These are phyloP conservation scores for Sepiola atlantica DNA, from an alignment of 2,888 invertebrate genomes.

Conservation along the genomic window DNA sequence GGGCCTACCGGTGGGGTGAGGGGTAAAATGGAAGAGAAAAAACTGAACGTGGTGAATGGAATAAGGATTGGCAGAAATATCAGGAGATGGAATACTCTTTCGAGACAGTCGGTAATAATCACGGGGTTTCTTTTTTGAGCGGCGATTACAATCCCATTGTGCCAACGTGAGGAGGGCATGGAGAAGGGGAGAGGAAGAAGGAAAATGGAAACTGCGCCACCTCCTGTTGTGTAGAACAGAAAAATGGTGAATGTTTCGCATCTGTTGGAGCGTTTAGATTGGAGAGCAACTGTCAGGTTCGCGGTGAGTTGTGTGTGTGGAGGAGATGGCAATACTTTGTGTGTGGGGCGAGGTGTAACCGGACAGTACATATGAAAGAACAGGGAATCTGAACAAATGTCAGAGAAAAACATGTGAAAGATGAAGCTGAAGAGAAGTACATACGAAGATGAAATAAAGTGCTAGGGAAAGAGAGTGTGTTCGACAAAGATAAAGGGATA, in stretches of 20 bases:
- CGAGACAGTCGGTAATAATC: background rate
- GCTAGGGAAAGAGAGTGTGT: background rate
- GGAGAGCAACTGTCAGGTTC: background rate
- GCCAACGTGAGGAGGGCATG: background rate
- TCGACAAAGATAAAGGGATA: background rate
- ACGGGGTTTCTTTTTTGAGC: background rate
- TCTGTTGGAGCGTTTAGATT: background rate
- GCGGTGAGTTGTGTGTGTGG: background rate
- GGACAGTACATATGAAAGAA: background rate
- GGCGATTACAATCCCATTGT: conserved; percentile 2
- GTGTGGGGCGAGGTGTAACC: background rate
- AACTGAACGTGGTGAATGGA: background rate
- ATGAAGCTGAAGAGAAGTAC: too few relatives aligned
- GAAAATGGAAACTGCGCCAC: background rate
- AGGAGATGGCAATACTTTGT: background rate
- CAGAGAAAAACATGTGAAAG: too few relatives aligned
- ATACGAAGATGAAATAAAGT: background rate
- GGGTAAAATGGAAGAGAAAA: background rate
- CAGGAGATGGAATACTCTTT: background rate
- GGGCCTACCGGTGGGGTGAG: conserved; percentile 3
- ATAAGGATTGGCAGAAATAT: background rate
- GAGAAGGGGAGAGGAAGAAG: background rate
- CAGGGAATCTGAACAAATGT: background rate
- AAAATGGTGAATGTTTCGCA: background rate
- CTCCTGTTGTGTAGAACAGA: conserved; percentile 20